These are phyloP conservation scores for Rattus norvegicus DNA, from an alignment of 2,113 vertebrate genomes.

Conservation along the genomic window DNA sequence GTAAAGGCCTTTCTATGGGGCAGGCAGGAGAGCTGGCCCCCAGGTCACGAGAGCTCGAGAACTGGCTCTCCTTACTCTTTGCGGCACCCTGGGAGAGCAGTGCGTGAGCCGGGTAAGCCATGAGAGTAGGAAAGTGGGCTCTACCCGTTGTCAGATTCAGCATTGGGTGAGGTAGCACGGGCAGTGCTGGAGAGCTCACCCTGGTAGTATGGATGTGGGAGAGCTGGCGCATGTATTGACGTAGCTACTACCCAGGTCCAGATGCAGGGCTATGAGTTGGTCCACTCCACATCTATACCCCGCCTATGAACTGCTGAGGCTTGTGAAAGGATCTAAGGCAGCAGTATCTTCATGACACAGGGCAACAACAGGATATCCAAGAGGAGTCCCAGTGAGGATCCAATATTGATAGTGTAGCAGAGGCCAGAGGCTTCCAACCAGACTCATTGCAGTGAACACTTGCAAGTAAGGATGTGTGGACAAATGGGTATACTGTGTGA, in stretches of 20 bases:
- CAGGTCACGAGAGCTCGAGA: not conserved
- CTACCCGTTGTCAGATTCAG: not conserved
- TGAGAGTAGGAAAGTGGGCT: not conserved
- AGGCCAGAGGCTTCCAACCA: not conserved
- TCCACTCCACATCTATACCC: not conserved
- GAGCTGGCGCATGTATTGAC: not conserved
- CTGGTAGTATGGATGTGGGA: not conserved
- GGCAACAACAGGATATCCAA: not conserved
- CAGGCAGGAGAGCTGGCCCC: not conserved
- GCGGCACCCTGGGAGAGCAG: too few relatives aligned
- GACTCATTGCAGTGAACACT: not conserved
- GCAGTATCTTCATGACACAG: not conserved
- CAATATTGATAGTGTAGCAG: not conserved
- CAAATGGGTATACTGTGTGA: not conserved
- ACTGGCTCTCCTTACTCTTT: not conserved
- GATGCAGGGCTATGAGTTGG: not conserved
- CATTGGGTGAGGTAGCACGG: not conserved
- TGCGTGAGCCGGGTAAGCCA: not conserved
- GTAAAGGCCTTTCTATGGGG: not conserved
- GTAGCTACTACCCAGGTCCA: not conserved
- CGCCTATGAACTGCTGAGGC: not conserved
- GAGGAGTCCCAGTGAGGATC: not conserved
- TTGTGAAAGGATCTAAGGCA: not conserved
- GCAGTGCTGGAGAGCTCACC: not conserved
- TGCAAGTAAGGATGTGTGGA: not conserved